Percentiles rank a stretch among this genome's conserved stretches.
These are phyloP conservation scores for Cerastoderma edule DNA, from an alignment of 2,888 invertebrate genomes.

Conservation along the genomic window DNA sequence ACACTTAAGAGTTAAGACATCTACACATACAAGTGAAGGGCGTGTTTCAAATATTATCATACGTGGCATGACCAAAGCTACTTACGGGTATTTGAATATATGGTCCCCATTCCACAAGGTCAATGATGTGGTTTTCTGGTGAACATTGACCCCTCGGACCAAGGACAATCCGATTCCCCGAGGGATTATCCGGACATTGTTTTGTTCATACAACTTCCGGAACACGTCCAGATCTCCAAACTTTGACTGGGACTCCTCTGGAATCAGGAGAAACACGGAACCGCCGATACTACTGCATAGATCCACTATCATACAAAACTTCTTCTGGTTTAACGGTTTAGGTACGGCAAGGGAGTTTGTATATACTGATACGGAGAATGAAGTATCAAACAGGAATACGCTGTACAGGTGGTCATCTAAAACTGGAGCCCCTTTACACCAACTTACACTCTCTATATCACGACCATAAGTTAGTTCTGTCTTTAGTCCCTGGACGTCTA, in stretches of 20 bases:
- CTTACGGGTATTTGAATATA: conserved; percentile 22
- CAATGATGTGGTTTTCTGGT: conserved; percentile 5
- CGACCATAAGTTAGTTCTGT: conserved; percentile 18
- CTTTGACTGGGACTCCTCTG: conserved; percentile 37
- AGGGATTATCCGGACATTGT: conserved; percentile 30
- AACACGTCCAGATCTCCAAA: conserved; percentile 23
- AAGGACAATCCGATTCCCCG: conserved; percentile 50
- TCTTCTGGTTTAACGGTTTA: conserved; percentile 16
- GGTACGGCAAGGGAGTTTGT: conserved; percentile 28
- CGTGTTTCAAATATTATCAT: no score
- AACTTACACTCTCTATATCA: conserved; percentile 10
- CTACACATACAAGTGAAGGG: no score
- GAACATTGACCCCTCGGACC: conserved; percentile 30
- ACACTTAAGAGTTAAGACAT: no score
- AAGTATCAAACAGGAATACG: conserved; percentile 35
- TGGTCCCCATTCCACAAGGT: conserved; percentile 45
- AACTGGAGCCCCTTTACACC: conserved; percentile 39
- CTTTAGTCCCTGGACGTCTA: conserved; percentile 22
- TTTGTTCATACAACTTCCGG: conserved; percentile 9
- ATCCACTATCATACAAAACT: conserved; percentile 49
- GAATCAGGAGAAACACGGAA: conserved; percentile 44
- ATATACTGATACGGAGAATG: conserved; percentile 38
- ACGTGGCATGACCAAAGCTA: no score
- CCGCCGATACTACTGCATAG: conserved; percentile 44
- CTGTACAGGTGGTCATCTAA: conserved; percentile 30